Conservation (phyloP, 2,797 vertebrate genomes). For the Thalassophryne amazonica region DNA sequence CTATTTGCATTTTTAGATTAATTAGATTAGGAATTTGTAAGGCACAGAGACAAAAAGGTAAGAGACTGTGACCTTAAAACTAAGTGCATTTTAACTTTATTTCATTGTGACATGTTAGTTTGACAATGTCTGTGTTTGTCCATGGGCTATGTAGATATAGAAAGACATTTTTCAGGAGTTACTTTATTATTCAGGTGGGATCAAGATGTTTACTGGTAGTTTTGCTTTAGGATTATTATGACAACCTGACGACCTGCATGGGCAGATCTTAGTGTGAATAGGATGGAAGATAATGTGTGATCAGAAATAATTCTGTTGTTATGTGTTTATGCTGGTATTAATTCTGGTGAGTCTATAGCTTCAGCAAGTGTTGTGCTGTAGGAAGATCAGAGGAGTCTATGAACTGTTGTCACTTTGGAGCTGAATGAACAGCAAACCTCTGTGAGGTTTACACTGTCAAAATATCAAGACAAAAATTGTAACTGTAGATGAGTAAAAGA, state of each 20-base stretch:
- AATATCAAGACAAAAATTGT: slow-evolving; percentile 31
- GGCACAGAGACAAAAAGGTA: slow-evolving; percentile 21
- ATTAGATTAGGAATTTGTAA: slow-evolving; percentile 5
- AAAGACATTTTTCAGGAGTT: slow-evolving; percentile 14
- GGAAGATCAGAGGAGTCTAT: slow-evolving; percentile 58
- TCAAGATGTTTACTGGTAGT: slow-evolving; percentile 25
- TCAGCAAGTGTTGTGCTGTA: slow-evolving; percentile 34
- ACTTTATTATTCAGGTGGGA: slow-evolving; percentile 25
- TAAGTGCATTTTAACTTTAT: slow-evolving; percentile 8
- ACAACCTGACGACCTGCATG: too few relatives aligned
- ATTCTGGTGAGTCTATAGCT: slow-evolving; percentile 37
- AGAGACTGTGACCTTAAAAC: slow-evolving; percentile 23
- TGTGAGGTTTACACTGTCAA: slow-evolving; percentile 73
- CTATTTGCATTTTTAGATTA: too few relatives aligned
- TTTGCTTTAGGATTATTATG: slow-evolving; percentile 18
- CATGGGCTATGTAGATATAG: slow-evolving; percentile 24
- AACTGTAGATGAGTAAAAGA: slow-evolving; percentile 63
- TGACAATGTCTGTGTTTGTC: slow-evolving; percentile 15
- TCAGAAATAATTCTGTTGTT: slow-evolving; percentile 21
- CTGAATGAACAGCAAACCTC: slow-evolving; percentile 69
- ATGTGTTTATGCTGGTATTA: slow-evolving; percentile 49
- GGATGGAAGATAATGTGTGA: slow-evolving; percentile 21
- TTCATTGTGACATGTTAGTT: slow-evolving; percentile 18
- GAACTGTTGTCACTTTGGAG: slow-evolving; percentile 51
- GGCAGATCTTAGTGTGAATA: slow-evolving; percentile 20